Conservation (phyloP, 1,140 invertebrate species). For the Apocrypta bakeri region DNA sequence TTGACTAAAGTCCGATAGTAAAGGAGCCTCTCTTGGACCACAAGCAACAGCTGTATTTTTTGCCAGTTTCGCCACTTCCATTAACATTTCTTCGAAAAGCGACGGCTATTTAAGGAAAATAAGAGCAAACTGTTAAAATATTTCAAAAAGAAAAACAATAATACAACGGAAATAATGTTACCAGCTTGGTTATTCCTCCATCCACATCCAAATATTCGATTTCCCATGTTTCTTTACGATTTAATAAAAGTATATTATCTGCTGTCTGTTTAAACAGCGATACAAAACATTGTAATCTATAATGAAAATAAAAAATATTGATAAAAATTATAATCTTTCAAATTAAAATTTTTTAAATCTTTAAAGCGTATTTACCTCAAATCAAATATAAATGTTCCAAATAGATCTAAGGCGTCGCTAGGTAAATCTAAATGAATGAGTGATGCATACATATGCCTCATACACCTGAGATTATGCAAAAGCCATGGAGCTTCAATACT, state of each 20-base stretch:
- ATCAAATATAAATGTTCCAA: conserved; percentile 90
- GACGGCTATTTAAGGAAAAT: conserved; percentile 79
- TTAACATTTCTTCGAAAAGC: conserved; percentile 87
- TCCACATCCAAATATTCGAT: conserved; percentile 88
- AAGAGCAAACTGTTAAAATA: conserved; percentile 55
- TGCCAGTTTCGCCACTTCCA: conserved; percentile 88
- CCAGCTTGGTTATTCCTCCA: conserved; percentile 88
- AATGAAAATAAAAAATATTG: conserved; percentile 51
- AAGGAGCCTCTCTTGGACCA: conserved; percentile 80
- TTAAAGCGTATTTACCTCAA: conserved; percentile 74
- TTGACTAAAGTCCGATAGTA: conserved; percentile 80
- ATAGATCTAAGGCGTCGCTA: conserved; percentile 86
- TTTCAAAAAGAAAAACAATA: conserved; percentile 23
- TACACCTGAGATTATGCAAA: conserved; percentile 84
- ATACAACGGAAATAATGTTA: conserved; percentile 69
- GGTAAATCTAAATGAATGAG: conserved; percentile 86
- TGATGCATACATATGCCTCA: conserved; percentile 81
- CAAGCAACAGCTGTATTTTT: conserved; percentile 88
- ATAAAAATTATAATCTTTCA: conserved; percentile 2
- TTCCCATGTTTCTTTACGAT: conserved; percentile 90
- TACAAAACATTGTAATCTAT: conserved; percentile 88
- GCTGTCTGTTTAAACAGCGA: conserved; percentile 89
- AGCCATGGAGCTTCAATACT: conserved; percentile 83
- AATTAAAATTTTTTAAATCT: conserved; percentile 30
- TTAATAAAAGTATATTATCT: conserved; percentile 85